A percentile compares a stretch with the other conserved stretches of the same genome.
phyloP scores from a whole-genome alignment of 2,113 vertebrate species.

The Gadus chalcogrammus region DNA sequence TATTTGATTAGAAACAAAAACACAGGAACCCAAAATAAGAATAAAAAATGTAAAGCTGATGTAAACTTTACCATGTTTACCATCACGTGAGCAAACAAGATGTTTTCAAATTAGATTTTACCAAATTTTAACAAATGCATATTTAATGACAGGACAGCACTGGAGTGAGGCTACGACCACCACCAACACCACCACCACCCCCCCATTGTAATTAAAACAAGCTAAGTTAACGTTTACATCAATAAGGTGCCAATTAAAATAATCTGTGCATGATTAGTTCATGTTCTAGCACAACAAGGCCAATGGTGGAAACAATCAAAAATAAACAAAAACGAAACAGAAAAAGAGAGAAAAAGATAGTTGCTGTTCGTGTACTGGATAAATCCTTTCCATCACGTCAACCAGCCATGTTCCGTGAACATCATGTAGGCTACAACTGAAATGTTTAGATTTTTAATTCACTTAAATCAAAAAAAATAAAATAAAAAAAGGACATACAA shows the following conservation, averaged over 20 bases:
- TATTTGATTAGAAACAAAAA: no score
- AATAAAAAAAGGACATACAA: conserved; percentile 41
- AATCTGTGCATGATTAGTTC: conserved; percentile 43
- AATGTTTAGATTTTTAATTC: conserved; percentile 31
- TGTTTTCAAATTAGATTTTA: conserved; percentile 11
- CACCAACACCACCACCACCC: background rate
- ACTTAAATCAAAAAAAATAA: conserved; percentile 40
- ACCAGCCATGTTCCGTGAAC: conserved; percentile 25
- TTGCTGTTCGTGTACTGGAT: conserved; percentile 12
- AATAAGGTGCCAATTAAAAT: conserved; percentile 47
- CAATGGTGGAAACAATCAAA: conserved; percentile 63
- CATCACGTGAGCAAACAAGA: no score
- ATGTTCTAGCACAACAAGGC: conserved; percentile 62
- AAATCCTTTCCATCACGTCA: conserved; percentile 17
- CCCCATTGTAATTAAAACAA: conserved; percentile 6
- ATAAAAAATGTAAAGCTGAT: no score
- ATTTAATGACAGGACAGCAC: conserved; percentile 35
- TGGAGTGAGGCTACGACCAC: conserved; percentile 27
- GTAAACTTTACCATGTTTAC: no score
- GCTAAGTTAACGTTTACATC: conserved; percentile 31
- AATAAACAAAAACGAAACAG: conserved; percentile 44
- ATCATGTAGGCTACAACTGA: conserved; percentile 59
- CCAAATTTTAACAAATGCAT: conserved; percentile 18
- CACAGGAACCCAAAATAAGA: no score
- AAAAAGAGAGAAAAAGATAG: background rate